Percentiles rank a stretch among this genome's conserved stretches.
Evolutionary conservation across 2,888 invertebrate species (phyloP).

Genomic region (Syrphus vitripennis): DNA sequence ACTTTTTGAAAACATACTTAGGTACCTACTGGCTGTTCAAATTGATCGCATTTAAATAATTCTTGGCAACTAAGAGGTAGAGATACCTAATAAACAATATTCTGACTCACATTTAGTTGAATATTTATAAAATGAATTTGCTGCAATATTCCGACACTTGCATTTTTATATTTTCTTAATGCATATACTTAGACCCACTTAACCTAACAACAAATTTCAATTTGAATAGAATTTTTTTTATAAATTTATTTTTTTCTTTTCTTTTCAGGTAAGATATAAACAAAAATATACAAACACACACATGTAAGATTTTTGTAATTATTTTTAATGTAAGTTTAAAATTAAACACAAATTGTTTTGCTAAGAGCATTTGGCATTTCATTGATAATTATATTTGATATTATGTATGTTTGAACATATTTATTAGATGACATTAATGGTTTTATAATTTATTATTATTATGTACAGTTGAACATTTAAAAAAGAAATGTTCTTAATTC

Average conservation of each 20-base stretch:
- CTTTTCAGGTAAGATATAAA: conserved; percentile 56
- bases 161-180: conserved; percentile 1
- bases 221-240: conserved; percentile 13
- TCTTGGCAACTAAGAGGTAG: conserved; percentile 36
- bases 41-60: conserved; percentile 46
- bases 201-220: conserved; percentile 9
- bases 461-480: no score
- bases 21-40: not conserved
- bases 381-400: conserved; percentile 10
- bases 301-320: conserved; percentile 25
- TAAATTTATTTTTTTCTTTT: conserved; percentile 33
- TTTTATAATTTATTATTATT: not conserved
- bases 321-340: not conserved
- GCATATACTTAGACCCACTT: no score
- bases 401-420: not conserved
- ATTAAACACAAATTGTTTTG: not conserved
- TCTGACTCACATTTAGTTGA: conserved; percentile 17
- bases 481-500: no score
- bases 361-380: not conserved
- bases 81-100: not conserved
- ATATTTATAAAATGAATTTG: conserved; percentile 42
- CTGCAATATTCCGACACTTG: conserved; percentile 16
- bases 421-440: not conserved
- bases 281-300: not conserved
- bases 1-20: not conserved